These are phyloP conservation scores for Eristalis pertinax DNA, from an alignment of 2,888 invertebrate species.

Conservation along the genomic window DNA sequence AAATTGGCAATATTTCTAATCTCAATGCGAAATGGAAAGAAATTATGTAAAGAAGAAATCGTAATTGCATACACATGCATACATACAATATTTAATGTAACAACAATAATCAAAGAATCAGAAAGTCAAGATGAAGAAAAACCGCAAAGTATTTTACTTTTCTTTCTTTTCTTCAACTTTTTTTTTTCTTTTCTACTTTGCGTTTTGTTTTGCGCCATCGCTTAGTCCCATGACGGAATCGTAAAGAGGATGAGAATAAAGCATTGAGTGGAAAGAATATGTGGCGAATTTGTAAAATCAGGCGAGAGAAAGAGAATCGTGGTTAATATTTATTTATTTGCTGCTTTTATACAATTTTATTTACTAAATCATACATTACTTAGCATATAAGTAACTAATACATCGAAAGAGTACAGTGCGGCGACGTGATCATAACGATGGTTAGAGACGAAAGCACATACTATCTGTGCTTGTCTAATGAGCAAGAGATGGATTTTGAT, in stretches of 20 bases:
- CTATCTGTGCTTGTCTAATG: constrained; percentile 50
- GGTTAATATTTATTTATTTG: constrained; percentile 62
- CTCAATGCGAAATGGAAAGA: constrained; percentile 19
- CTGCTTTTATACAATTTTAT: constrained; percentile 33
- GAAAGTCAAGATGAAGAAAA: constrained; percentile 62
- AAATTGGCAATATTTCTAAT: constrained; percentile 49
- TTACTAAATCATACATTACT: constrained; percentile 27
- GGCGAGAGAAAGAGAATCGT: constrained; percentile 67
- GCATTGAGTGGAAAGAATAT: constrained; percentile 25
- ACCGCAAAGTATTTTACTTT: constrained; percentile 47
- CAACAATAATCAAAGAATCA: constrained; percentile 67
- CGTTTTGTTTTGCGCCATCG: constrained; percentile 22
- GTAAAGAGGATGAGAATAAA: constrained; percentile 34
- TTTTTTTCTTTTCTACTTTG: constrained; percentile 1
- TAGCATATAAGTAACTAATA: constrained; percentile 59
- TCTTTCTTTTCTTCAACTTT: constrained; percentile 3
- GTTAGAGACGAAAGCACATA: constrained; percentile 13
- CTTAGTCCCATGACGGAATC: constrained; percentile 33
- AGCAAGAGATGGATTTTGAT: constrained; percentile 30
- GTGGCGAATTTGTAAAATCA: constrained; percentile 61
- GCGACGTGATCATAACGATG: constrained; percentile 61
- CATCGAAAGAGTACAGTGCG: constrained; percentile 5
- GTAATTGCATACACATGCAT: constrained; percentile 46
- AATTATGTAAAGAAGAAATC: constrained; percentile 49
- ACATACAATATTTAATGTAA: constrained; percentile 50